Evolutionary conservation across 92 coral and sea anemone species (phyloP), one percentile per base, ranked within the genome.

Genomic region (Phenganax marumi): DNA sequence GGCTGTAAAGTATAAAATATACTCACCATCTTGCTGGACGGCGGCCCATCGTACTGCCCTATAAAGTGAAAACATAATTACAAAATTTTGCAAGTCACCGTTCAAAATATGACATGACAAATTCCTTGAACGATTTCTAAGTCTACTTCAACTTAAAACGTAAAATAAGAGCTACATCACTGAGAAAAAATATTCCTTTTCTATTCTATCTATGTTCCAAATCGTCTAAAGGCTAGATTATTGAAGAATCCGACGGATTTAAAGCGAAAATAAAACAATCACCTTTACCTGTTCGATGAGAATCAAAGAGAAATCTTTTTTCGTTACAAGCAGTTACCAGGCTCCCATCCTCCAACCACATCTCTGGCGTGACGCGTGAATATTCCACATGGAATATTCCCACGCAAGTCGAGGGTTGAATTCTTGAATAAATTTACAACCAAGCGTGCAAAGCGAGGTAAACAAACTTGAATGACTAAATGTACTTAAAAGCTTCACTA

Each of bases 21-120:
- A 92, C 97, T 83, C 88, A 95, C 97, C 98, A 91, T 89, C 98
- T 92, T 86, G 96, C 98, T 58, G 96, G 97, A 89, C 97, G 90
- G 78, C 98, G 97, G 91, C 97, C 97, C 97, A 95, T 92, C 16
- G 39, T 39, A 55, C 63, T 60, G 80, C 13, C 80, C 65, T 75
- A 75, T 8, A 75, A 8, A 25, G 50, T 50, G 60, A 73, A n/a
- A 18, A 55, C 0, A 21, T 22, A 75, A 55, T 18, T 13, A 75
- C 3, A 12, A 52, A 5, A 24, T 11, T 73, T 26, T 8, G 60
- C 24, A 11, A 47, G 23, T 73, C 78, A 73, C 50, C 61, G 0
- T 52, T 75, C 68, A 14, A 3, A 21, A 13, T 19, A 21, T 62
- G 17, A 75, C 80, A 12, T n/a, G 65, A 9, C 80, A 75, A 75